Percentiles rank a stretch among this genome's conserved stretches.
These are phyloP conservation scores for Climacteris rufus DNA, from an alignment of 2,113 vertebrate genomes.

Conservation along the genomic window DNA sequence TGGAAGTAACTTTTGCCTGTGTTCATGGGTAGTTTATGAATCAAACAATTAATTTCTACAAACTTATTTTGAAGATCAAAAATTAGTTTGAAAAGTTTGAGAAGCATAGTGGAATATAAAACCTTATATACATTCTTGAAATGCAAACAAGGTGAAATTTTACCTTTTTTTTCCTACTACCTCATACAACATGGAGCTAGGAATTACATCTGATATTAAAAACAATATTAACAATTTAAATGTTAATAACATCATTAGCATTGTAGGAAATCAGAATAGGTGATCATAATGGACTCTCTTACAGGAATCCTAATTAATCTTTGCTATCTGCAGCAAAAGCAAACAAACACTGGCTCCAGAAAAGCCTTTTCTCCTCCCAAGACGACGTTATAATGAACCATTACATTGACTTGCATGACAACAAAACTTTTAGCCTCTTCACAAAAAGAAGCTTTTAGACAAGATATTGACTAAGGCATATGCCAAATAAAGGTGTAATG, in stretches of 20 bases:
- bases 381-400: not conserved
- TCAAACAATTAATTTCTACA: not conserved
- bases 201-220: not conserved
- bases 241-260: not conserved
- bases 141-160: not conserved
- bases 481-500: not conserved
- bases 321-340: not conserved
- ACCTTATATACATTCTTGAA: not conserved
- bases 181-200: not conserved
- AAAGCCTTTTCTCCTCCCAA: slow-evolving; percentile 15
- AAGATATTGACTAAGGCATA: not conserved
- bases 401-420: not conserved
- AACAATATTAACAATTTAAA: not conserved
- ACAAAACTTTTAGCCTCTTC: slow-evolving; percentile 3
- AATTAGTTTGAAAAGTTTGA: not conserved
- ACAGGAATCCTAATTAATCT: slow-evolving; percentile 34
- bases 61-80: not conserved
- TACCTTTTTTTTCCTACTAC: not conserved
- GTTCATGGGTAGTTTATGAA: not conserved
- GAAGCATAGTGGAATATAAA: not conserved
- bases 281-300: slow-evolving; percentile 4
- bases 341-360: not conserved
- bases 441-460: slow-evolving; percentile 8
- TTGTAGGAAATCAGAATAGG: not conserved
- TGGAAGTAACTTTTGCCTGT: not conserved